phyloP scores from a whole-genome alignment of 2,797 vertebrate genomes.

The Pseudomugil gertrudae region DNA sequence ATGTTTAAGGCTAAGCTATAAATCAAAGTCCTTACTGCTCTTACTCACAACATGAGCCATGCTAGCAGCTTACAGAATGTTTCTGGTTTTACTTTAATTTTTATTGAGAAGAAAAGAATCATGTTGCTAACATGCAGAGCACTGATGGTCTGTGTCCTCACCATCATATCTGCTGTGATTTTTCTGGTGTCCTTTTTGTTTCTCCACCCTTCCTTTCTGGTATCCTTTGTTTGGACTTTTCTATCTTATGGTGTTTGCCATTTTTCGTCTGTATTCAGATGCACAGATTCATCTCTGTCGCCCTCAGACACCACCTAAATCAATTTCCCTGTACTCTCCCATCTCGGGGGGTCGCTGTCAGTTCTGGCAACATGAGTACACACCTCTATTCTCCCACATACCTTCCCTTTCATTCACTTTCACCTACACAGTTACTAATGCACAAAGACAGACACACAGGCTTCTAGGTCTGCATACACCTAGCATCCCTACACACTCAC shows the following conservation, averaged over 20 bases:
- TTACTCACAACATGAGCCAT: neutral
- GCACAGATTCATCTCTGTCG: conserved; percentile 77
- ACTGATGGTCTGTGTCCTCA: neutral
- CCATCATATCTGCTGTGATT: neutral
- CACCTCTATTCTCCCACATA: conserved; percentile 37
- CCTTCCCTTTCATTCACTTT: conserved; percentile 41
- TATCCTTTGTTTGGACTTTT: conserved; percentile 52
- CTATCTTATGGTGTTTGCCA: conserved; percentile 57
- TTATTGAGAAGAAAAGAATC: neutral
- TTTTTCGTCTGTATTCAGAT: conserved; percentile 76
- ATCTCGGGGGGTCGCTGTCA: conserved; percentile 68
- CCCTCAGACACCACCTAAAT: conserved; percentile 70
- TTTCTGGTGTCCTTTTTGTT: conserved; percentile 15
- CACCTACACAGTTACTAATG: conserved; percentile 46
- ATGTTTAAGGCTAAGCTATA: conserved; percentile 3
- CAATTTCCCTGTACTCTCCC: conserved; percentile 76
- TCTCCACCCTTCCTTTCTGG: conserved; percentile 11
- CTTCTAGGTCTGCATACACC: conserved; percentile 16
- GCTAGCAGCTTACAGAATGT: neutral
- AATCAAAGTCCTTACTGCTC: neutral
- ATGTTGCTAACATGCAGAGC: neutral
- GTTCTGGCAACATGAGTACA: conserved; percentile 62
- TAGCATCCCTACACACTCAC: conserved; percentile 31
- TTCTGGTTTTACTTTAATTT: neutral
- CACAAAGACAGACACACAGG: conserved; percentile 33